A percentile compares a stretch with the other conserved stretches of the same genome.
Conservation (phyloP, 2,888 invertebrate species). For the Mesorhabditis sp. region DNA sequence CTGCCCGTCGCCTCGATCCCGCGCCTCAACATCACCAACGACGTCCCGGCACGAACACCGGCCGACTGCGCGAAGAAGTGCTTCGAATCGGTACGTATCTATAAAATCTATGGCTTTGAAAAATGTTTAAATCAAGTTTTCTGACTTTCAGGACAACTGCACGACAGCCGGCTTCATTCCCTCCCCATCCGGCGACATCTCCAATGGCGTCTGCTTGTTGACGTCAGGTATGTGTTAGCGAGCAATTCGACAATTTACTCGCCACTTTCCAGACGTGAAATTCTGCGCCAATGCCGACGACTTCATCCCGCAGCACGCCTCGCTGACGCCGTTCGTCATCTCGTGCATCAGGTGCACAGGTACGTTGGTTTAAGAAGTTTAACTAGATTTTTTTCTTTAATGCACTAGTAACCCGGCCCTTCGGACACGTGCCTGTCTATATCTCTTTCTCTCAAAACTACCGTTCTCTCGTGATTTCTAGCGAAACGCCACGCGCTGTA, state of each 20-base stretch:
- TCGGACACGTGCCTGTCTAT: too few species aligned
- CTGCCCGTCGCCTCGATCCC: constrained; percentile 48
- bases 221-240: constrained; percentile 25
- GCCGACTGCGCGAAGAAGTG: constrained; percentile 57
- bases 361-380: constrained; percentile 16
- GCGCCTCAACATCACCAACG: constrained; percentile 53
- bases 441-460: too few species aligned
- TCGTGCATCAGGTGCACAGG: constrained; percentile 55
- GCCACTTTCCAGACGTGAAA: constrained; percentile 27
- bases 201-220: constrained; percentile 53
- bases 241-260: neutral
- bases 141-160: constrained; percentile 40
- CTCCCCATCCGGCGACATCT: constrained; percentile 41
- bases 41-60: constrained; percentile 52
- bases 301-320: constrained; percentile 52
- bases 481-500: too few species aligned
- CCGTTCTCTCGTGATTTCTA: neutral
- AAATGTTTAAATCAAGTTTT: neutral
- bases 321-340: constrained; percentile 52
- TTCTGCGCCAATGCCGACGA: constrained; percentile 40
- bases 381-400: too few species aligned
- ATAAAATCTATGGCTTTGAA: neutral
- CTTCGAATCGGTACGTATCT: constrained; percentile 37
- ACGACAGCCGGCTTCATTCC: constrained; percentile 55
- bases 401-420: too few species aligned